Conservation (phyloP, 2,888 invertebrate species). For the Molanna angustata region DNA sequence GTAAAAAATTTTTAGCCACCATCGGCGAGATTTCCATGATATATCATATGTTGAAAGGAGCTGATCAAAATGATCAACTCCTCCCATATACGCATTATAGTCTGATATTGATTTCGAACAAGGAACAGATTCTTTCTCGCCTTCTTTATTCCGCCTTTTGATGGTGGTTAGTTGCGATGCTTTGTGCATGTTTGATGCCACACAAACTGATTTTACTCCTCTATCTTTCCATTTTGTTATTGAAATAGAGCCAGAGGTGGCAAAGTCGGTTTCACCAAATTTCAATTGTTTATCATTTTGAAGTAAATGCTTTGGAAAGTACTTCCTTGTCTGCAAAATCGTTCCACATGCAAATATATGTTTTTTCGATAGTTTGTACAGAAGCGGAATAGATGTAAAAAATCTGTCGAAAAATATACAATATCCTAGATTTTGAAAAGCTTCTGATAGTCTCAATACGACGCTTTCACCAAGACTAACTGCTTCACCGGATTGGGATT, state of each 20-base stretch:
- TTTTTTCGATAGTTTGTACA: not conserved
- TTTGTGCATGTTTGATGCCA: slow-evolving; percentile 4
- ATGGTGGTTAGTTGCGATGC: slow-evolving; percentile 3
- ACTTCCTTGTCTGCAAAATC: not conserved
- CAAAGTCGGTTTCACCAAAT: not conserved
- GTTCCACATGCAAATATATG: slow-evolving; percentile 1
- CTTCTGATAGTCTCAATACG: not conserved
- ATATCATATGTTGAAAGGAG: not conserved
- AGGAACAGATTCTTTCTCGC: not conserved
- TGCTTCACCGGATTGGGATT: not conserved
- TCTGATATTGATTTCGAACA: not conserved
- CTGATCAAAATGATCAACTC: slow-evolving; percentile 3
- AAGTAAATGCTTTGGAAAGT: slow-evolving; percentile 4
- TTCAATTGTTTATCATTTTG: slow-evolving; percentile 3
- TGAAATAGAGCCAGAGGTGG: not conserved
- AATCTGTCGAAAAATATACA: slow-evolving; percentile 1
- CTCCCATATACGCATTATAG: not conserved
- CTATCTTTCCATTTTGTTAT: slow-evolving; percentile 5
- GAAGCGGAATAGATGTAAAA: not conserved
- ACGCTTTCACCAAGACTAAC: not conserved
- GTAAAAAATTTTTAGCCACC: slow-evolving; percentile 1
- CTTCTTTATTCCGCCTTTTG: slow-evolving; percentile 3
- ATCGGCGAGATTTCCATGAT: not conserved
- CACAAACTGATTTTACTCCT: slow-evolving; percentile 6
- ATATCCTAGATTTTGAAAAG: not conserved